A percentile compares a stretch with the other conserved stretches of the same genome.
Conservation (phyloP, 2,888 invertebrate species). For the Deroplatys truncata region DNA sequence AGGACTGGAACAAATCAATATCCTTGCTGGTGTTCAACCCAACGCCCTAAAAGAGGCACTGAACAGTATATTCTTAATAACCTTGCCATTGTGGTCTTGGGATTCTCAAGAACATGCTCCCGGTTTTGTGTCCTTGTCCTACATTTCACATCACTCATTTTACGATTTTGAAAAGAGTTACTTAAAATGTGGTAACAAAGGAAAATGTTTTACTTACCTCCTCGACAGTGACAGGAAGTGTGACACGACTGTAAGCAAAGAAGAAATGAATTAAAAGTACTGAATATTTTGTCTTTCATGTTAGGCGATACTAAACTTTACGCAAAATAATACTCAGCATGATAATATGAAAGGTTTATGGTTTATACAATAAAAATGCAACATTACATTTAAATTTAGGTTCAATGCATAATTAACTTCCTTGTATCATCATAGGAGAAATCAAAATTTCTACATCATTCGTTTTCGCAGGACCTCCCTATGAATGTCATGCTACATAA, state of each 20-base stretch:
- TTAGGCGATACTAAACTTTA: not conserved
- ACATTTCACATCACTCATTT: not conserved
- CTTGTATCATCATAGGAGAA: not conserved
- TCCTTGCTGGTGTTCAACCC: too few species aligned
- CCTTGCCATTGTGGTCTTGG: too few species aligned
- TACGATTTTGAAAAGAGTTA: not conserved
- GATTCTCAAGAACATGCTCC: not conserved
- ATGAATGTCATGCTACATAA: not conserved
- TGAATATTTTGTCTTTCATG: too few species aligned
- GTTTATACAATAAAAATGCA: too few species aligned
- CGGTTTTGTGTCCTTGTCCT: not conserved
- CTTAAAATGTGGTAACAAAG: not conserved
- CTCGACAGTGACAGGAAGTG: slow-evolving; percentile 93
- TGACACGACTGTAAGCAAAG: slow-evolving; percentile 80
- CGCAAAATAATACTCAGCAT: not conserved
- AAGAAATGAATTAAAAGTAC: slow-evolving; percentile 41
- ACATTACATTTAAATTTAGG: not conserved
- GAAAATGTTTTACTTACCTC: slow-evolving; percentile 65
- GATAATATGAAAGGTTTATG: too few species aligned
- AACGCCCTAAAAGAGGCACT: too few species aligned
- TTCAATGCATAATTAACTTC: not conserved
- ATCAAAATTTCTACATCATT: not conserved
- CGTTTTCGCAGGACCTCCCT: not conserved
- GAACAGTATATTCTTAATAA: too few species aligned
- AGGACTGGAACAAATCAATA: too few species aligned